These are phyloP conservation scores for Coleophora flavipennella DNA, from an alignment of 2,888 invertebrate genomes.

Conservation along the genomic window DNA sequence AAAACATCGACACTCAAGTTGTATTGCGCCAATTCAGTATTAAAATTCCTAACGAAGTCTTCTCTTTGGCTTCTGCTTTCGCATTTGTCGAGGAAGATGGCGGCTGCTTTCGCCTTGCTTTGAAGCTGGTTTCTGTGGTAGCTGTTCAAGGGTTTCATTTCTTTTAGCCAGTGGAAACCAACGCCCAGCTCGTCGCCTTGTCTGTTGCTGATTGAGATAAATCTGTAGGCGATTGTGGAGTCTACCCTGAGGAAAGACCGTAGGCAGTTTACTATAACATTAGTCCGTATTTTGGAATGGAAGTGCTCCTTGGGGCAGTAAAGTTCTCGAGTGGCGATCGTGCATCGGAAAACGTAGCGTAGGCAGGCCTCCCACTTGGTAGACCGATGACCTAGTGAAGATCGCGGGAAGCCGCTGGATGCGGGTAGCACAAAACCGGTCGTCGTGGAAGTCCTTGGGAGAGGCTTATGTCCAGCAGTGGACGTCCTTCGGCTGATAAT, in stretches of 20 bases:
- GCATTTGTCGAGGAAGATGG: constrained; percentile 49
- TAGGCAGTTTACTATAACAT: too few relatives aligned
- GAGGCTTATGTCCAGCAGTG: too few relatives aligned
- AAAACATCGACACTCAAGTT: constrained; percentile 63
- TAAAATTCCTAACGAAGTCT: constrained; percentile 40
- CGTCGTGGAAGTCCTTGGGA: too few relatives aligned
- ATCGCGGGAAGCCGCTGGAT: too few relatives aligned
- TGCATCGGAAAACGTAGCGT: too few relatives aligned
- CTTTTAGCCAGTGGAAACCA: constrained; percentile 27
- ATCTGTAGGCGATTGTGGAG: constrained; percentile 39
- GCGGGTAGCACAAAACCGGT: too few relatives aligned
- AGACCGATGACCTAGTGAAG: too few relatives aligned
- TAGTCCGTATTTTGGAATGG: too few relatives aligned
- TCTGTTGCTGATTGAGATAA: constrained; percentile 31
- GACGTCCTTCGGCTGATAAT: too few relatives aligned
- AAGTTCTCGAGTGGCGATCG: too few relatives aligned
- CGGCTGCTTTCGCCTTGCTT: constrained; percentile 41
- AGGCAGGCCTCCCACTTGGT: too few relatives aligned
- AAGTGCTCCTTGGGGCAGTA: too few relatives aligned
- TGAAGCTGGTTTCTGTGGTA: constrained; percentile 24
- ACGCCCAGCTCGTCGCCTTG: constrained; percentile 28
- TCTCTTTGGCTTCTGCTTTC: constrained; percentile 37
- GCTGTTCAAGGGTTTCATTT: constrained; percentile 25
- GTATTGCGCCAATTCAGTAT: constrained; percentile 44
- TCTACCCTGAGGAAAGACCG: constrained; percentile 22